Evolutionary conservation across 1,140 invertebrate genomes (phyloP).

Genomic region (Drosophila sp.): DNA sequence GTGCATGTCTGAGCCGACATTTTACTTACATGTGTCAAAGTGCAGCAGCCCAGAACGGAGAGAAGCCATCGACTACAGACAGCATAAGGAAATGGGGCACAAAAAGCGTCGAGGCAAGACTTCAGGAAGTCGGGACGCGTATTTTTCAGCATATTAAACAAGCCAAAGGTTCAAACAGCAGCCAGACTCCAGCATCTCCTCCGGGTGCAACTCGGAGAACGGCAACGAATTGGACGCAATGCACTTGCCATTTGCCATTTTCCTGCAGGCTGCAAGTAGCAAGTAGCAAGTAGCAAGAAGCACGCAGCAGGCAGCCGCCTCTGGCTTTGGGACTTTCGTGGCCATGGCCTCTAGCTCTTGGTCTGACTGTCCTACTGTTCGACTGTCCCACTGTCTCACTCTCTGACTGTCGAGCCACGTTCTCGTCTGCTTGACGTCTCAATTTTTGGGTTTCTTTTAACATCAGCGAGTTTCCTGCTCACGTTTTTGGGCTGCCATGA

Average conservation of each 20-base stretch:
- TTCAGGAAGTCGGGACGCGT: slow-evolving; percentile 69
- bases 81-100: slow-evolving; percentile 17
- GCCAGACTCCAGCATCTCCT: not conserved
- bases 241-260: slow-evolving; percentile 45
- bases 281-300: not conserved
- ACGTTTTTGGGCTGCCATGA: slow-evolving; percentile 69
- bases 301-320: not conserved
- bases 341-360: slow-evolving; percentile 32
- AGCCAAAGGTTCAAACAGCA: slow-evolving; percentile 60
- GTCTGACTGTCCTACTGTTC: slow-evolving; percentile 4
- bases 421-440: slow-evolving; percentile 77
- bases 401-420: slow-evolving; percentile 34
- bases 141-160: slow-evolving; percentile 83
- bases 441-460: slow-evolving; percentile 71
- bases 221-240: slow-evolving; percentile 37
- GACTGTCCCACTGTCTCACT: not conserved
- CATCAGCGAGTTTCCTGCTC: slow-evolving; percentile 56
- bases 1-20: slow-evolving; percentile 46
- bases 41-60: slow-evolving; percentile 39
- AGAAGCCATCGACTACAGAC: slow-evolving; percentile 8
- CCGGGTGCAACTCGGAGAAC: slow-evolving; percentile 36
- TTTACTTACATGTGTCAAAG: slow-evolving; percentile 57
- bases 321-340: slow-evolving; percentile 39
- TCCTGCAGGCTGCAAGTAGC: slow-evolving; percentile 12
- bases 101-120: slow-evolving; percentile 39